Evolutionary conservation across 2,797 vertebrate genomes (phyloP).

Genomic region (Remorina albescens): DNA sequence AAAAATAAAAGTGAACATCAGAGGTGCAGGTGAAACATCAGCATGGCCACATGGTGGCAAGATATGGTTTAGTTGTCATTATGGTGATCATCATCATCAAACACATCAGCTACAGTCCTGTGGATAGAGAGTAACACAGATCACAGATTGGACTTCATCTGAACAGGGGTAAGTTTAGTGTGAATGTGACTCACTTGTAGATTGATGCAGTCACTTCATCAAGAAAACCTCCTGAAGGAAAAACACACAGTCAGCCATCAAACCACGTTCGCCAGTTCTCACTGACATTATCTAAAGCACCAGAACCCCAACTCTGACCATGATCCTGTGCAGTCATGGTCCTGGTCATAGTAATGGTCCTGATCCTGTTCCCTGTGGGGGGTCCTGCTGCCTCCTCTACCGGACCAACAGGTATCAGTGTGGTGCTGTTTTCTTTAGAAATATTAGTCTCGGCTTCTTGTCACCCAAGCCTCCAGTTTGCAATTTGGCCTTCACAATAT

Average conservation of each 20-base stretch:
- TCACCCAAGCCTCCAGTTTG: too few relatives aligned
- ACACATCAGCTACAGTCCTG: constrained; percentile 87
- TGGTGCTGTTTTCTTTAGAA: neutral
- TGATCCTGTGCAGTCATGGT: too few relatives aligned
- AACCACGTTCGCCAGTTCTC: neutral
- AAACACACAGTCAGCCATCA: constrained; percentile 1
- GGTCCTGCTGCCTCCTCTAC: too few relatives aligned
- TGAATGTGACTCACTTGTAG: constrained; percentile 85
- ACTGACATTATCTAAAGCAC: neutral
- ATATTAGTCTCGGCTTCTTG: neutral
- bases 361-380: neutral
- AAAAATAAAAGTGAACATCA: constrained; percentile 70
- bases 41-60: constrained; percentile 82
- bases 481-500: too few relatives aligned
- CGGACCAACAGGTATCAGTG: neutral
- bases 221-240: constrained; percentile 84
- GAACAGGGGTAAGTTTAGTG: neutral
- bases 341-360: too few relatives aligned
- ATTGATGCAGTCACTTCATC: constrained; percentile 88
- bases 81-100: constrained; percentile 80
- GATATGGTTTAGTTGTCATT: constrained; percentile 74
- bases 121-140: constrained; percentile 31
- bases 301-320: neutral
- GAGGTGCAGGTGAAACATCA: constrained; percentile 61
- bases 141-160: neutral